These are phyloP conservation scores for Rhabdornis inornatus DNA, from an alignment of 2,113 vertebrate genomes.

Conservation along the genomic window DNA sequence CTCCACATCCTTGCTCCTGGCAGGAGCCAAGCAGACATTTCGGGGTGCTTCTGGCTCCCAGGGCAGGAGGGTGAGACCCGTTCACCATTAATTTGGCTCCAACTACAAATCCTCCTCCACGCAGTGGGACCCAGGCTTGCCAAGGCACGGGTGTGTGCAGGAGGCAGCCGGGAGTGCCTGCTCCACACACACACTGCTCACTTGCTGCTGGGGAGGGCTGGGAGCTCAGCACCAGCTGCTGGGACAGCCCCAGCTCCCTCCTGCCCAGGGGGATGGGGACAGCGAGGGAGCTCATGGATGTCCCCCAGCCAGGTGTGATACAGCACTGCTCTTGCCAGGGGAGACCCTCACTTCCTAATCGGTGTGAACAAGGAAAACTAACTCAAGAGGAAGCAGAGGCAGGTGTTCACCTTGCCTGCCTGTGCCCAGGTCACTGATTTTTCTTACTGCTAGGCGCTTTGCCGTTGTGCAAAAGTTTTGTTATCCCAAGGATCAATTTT, in stretches of 20 bases:
- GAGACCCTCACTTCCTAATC: not conserved
- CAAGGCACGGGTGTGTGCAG: fast-evolving
- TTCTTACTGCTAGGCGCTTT: not conserved
- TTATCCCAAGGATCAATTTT: constrained; percentile 39
- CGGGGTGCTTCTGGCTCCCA: not conserved
- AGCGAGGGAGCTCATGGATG: not conserved
- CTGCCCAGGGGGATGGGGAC: not conserved
- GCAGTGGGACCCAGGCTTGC: too few species aligned
- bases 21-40: not conserved
- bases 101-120: not conserved
- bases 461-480: not conserved
- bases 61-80: fast-evolving
- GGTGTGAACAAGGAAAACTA: not conserved
- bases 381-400: not conserved
- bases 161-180: not conserved
- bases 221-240: not conserved
- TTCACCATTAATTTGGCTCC: not conserved
- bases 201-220: not conserved
- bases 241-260: not conserved
- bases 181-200: not conserved
- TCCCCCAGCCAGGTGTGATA: not conserved
- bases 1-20: not conserved
- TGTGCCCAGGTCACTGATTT: not conserved
- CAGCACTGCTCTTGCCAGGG: not conserved
- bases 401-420: not conserved